Base-by-base conservation (phyloP, 2,797 vertebrate species). In the Lindbergichthys nudifrons region DNA sequence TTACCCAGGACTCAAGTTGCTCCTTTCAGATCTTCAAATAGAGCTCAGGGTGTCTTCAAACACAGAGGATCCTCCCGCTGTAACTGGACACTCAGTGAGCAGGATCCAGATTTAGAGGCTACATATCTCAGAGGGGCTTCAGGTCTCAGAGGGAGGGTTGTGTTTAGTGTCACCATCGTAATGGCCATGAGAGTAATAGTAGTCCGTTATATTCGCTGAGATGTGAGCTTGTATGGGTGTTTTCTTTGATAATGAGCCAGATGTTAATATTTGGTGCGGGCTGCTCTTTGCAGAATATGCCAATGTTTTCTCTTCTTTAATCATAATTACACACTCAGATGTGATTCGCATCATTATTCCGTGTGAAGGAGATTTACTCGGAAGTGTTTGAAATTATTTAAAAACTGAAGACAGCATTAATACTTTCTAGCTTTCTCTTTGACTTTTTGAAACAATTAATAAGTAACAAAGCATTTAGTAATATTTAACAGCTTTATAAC, bases 11-110 rank as follows among this genome's bases (percentile, higher is more conserved):
- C 70, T 92, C 74, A 16, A 64, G 87, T 92, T 90, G 73, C 89
- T 81, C 66, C 58, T 75, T 66, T 82, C 65, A 82, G 52, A 75
- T 80, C 86, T 77, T 82, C 82, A 88, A 87, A 91, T 84, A 87
- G 81, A 88, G 70, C 79, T 72, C 7, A 36, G 39, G 72, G 73
- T 86, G 78, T 57, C 81, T 86, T 90, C 65, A 79, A 82, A 85
- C 60, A 73, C 67, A 57, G 70, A 81, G 76, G 80, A 77, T 79
- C 82, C 76, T 80, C 77, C 73, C 51, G 78, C 65, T 51, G 87
- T 83, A 88, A 90, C 50, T 36, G 70, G 83, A 92, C 81, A 71
- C 89, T 68, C 42, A 0, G 45, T 53, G 59, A 64, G 81, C 76
- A 79, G 63, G 50, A 60, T 83, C 86, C 77, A 46, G 60, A 81